Conservation (phyloP, 2,888 invertebrate species). For the Melikaiella ostensackeni region DNA sequence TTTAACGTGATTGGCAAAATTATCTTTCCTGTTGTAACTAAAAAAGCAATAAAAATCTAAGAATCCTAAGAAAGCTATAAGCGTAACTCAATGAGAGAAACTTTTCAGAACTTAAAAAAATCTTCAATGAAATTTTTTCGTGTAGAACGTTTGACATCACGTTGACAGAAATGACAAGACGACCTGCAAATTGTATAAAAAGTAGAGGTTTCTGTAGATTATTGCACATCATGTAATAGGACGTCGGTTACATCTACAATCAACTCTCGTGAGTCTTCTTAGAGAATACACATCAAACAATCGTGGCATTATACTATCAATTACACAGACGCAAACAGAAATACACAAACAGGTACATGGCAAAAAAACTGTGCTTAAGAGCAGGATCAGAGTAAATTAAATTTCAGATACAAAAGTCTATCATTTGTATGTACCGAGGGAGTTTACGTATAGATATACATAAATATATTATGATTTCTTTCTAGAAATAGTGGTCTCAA, state of each 20-base stretch:
- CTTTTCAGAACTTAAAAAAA: background rate
- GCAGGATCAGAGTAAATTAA: conserved; percentile 40
- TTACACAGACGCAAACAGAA: conserved; percentile 36
- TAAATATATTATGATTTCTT: conserved; percentile 35
- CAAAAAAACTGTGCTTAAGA: conserved; percentile 42
- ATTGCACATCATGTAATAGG: conserved; percentile 62
- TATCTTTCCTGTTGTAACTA: background rate
- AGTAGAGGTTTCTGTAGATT: conserved; percentile 71
- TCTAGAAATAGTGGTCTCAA: conserved; percentile 35
- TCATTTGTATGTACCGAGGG: conserved; percentile 51
- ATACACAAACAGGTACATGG: background rate
- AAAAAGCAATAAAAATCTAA: background rate
- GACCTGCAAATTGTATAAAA: conserved; percentile 61
- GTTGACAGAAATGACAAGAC: conserved; percentile 47
- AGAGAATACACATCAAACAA: conserved; percentile 46
- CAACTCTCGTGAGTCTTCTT: conserved; percentile 60
- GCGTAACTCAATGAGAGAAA: too few relatives aligned
- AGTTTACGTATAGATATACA: conserved; percentile 12
- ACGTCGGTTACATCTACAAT: conserved; percentile 57
- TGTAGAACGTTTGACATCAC: conserved; percentile 42
- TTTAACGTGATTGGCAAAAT: conserved; percentile 4
- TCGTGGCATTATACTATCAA: conserved; percentile 35
- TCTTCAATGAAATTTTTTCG: background rate
- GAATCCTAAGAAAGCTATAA: background rate
- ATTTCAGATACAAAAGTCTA: conserved; percentile 39